Percentiles rank a stretch among this genome's conserved stretches.
These are phyloP conservation scores for Nudaria mundana DNA, from an alignment of 2,888 invertebrate genomes.

Conservation along the genomic window DNA sequence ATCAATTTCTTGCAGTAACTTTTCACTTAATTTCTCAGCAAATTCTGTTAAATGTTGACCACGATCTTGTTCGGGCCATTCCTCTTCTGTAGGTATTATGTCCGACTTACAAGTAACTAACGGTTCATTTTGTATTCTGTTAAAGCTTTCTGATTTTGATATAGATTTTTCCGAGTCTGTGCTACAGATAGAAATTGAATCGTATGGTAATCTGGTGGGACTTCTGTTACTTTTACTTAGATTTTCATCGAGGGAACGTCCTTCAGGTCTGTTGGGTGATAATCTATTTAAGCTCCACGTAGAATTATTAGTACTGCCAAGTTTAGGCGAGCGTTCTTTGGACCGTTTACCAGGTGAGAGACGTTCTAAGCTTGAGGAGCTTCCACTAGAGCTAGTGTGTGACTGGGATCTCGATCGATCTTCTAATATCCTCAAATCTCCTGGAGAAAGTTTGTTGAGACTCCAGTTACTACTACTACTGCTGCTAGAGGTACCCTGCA, in stretches of 20 bases:
- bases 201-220: slow-evolving; percentile 72
- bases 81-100: slow-evolving; percentile 71
- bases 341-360: slow-evolving; percentile 74
- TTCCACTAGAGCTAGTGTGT: slow-evolving; percentile 76
- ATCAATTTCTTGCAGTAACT: slow-evolving; percentile 89
- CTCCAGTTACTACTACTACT: slow-evolving; percentile 80
- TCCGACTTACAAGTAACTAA: slow-evolving; percentile 77
- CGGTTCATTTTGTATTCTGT: slow-evolving; percentile 74
- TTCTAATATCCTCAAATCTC: slow-evolving; percentile 73
- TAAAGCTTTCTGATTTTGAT: slow-evolving; percentile 77
- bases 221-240: slow-evolving; percentile 69
- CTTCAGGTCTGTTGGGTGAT: slow-evolving; percentile 75
- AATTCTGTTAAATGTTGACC: slow-evolving; percentile 88
- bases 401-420: slow-evolving; percentile 72
- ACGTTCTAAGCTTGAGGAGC: slow-evolving; percentile 74
- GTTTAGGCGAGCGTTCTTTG: slow-evolving; percentile 75
- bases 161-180: slow-evolving; percentile 77
- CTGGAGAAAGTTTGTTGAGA: slow-evolving; percentile 74
- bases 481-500: slow-evolving; percentile 74
- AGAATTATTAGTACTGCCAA: slow-evolving; percentile 74
- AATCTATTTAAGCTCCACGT: slow-evolving; percentile 76
- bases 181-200: slow-evolving; percentile 75
- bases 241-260: slow-evolving; percentile 72
- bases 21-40: slow-evolving; percentile 91
- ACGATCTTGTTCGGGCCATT: slow-evolving; percentile 84